Conservation (phyloP, 2,797 vertebrate genomes). For the Uromys caudimaculatus region DNA sequence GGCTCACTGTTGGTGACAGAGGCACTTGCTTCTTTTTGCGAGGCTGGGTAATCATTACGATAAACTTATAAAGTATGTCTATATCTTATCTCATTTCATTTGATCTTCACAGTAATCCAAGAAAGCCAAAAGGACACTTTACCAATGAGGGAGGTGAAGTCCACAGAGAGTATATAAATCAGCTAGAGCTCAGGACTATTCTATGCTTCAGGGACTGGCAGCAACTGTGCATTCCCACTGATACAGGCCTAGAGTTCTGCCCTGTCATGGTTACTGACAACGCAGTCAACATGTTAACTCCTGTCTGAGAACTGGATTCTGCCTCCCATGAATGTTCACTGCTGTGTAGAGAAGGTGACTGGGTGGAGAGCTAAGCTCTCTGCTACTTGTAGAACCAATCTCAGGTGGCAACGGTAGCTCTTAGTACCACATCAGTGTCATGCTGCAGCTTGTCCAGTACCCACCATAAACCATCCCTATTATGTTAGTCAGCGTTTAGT, state of each 20-base stretch:
- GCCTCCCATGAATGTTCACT: neutral
- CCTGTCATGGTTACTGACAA: neutral
- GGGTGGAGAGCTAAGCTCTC: neutral
- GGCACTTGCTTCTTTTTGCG: constrained; percentile 36
- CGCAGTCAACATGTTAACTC: neutral
- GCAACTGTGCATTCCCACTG: neutral
- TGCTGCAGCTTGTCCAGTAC: neutral
- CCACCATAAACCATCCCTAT: neutral
- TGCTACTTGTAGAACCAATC: neutral
- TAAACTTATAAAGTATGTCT: constrained; percentile 47
- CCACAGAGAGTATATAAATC: neutral
- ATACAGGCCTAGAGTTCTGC: neutral
- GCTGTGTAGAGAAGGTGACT: neutral
- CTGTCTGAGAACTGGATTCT: neutral
- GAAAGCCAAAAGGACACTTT: constrained; percentile 22
- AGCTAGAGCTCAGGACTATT: neutral
- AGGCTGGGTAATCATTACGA: constrained; percentile 28
- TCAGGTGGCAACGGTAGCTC: neutral
- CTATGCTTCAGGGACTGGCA: neutral
- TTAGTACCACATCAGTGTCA: neutral
- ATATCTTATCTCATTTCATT: constrained; percentile 49
- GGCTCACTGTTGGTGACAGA: constrained; percentile 33
- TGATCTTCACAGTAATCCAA: constrained; percentile 56
- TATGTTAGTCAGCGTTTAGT: neutral
- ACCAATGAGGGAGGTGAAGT: constrained; percentile 40